Base-by-base conservation (phyloP, 2,888 invertebrate species). In the Sturmia bella region DNA sequence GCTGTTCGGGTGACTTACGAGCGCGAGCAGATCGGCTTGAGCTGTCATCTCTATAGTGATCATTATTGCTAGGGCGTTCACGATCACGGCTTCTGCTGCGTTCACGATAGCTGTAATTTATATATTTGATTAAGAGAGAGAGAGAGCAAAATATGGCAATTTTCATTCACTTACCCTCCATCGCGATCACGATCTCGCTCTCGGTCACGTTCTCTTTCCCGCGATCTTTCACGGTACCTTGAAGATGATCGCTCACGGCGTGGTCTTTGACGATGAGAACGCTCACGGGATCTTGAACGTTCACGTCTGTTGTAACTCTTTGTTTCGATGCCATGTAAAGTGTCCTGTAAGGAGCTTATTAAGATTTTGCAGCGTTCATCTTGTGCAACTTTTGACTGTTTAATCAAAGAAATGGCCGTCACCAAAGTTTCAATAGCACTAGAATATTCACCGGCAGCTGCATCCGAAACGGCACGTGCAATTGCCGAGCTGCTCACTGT, bases 291-390 rank as follows among this genome's bases (percentile, higher is more conserved):
- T 50, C 92, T 88, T 13, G 91, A 92, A 69, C 94, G 90, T 90
- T 95, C 95, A 86, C 95, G 92, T 57, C 95, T 92, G 41, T 97
- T 97, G 90, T 99, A 99, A 86, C 98, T 98, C 92, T 99, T 99
- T 43, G 97, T 96, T 92, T 99, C 99, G 13, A 99, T 98, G 61
- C 99, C 99, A 90, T 98, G 96, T 48, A 99, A 92, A 1, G 99
- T 99, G 90, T 99, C 99, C 91, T 98, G 97, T 2, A 99, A 93
- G 0, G 98, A 98, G 86, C 97, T 98, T 85, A 99, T 98, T 73
- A 99, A 92, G 86, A 99, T 99, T 92, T 99, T 98, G 92, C 99
- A 99, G 50, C 99, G 94, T 90, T 99, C 99, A 91, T 99, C 99
- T 76, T 90, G 90, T 27, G 90, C 88, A 64, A 93, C 94, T 92